A percentile compares a stretch with the other conserved stretches of the same genome.
These are phyloP conservation scores for Porites evermanni DNA, from an alignment of 92 coral and sea anemone genomes.

Conservation along the genomic window DNA sequence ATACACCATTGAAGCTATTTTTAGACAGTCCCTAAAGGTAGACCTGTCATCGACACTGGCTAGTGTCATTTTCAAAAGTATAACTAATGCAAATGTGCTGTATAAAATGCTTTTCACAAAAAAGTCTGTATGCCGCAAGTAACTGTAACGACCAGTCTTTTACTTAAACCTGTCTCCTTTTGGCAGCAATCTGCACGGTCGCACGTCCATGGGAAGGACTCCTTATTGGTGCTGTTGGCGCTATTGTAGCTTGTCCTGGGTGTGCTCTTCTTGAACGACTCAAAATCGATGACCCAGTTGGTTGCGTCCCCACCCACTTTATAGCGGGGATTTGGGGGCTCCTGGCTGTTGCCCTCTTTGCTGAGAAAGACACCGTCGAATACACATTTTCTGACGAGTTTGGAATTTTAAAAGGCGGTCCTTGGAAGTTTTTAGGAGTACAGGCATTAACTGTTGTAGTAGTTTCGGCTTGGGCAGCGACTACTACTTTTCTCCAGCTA, in stretches of 20 bases:
- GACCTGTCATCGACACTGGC: too few relatives aligned
- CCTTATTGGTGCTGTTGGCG: conserved; percentile 64
- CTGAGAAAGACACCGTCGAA: conserved; percentile 63
- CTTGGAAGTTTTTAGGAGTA: conserved; percentile 66
- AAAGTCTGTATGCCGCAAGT: too few relatives aligned
- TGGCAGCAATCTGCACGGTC: conserved; percentile 62
- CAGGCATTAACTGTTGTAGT: conserved; percentile 48
- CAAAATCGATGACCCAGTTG: conserved; percentile 75
- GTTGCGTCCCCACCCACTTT: conserved; percentile 75
- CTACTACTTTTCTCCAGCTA: conserved; percentile 60
- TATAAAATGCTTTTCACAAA: too few relatives aligned
- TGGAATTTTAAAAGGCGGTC: conserved; percentile 70
- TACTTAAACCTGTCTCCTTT: background rate
- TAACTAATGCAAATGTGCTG: too few relatives aligned
- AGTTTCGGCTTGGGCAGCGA: conserved; percentile 65
- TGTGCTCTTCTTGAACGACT: conserved; percentile 57
- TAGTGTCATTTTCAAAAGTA: too few relatives aligned
- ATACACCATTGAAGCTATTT: too few relatives aligned
- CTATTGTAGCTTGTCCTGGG: conserved; percentile 55
- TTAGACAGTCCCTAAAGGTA: too few relatives aligned
- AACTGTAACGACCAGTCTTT: too few relatives aligned
- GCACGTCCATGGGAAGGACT: conserved; percentile 61
- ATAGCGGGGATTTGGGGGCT: conserved; percentile 79
- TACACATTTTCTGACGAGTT: conserved; percentile 34
- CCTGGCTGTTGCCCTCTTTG: conserved; percentile 74